Evolutionary conservation across 2,797 vertebrate genomes (phyloP), one percentile per base, ranked within the genome.

Genomic region (Heterohyrax brucei): DNA sequence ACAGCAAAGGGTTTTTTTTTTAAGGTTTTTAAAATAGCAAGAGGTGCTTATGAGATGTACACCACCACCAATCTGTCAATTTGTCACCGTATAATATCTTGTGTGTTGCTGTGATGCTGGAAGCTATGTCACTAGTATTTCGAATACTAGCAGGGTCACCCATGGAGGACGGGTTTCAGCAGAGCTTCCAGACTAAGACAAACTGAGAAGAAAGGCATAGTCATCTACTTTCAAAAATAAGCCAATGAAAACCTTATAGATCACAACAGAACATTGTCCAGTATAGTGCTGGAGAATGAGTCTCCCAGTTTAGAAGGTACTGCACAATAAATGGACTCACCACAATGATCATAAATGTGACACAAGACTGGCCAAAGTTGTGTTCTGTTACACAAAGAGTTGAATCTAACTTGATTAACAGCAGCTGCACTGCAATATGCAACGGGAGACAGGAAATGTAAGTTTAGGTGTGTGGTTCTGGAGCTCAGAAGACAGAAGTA

Each of bases 1-100:
- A 28, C 10, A 1, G 19, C 66, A 53, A 53, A 10, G 50, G 9
- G 9, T 53, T 13, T 70, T n/a, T 70, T 3, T 70, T 70, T 70
- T 14, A 70, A 70, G 18, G 22, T 53, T 79, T 62, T 92, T 22
- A 79, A 95, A 96, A 95, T 75, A 73, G 24, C 76, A n/a, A 82
- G 76, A 75, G 10, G 14, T 83, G n/a, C 28, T 79, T n/a, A 16
- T 19, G n/a, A 87, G 50, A 83, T 68, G 30, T 61, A 16, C 66
- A n/a, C 30, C 13, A 70, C 66, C 66, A 70, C 13, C 50, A 53
- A 53, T 53, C 66, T n/a, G 66, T n/a, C 66, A 70, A 2, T 70
- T n/a, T 70, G 30, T n/a, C 30, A n/a, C 28, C 16, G 30, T 70
- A 4, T n/a, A n/a, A 22, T 70, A 30, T 12, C 30, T 70, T 70